phyloP scores from a whole-genome alignment of 1,140 invertebrate genomes.

The fruit fly (Drosophila melanogaster) region DNA sequence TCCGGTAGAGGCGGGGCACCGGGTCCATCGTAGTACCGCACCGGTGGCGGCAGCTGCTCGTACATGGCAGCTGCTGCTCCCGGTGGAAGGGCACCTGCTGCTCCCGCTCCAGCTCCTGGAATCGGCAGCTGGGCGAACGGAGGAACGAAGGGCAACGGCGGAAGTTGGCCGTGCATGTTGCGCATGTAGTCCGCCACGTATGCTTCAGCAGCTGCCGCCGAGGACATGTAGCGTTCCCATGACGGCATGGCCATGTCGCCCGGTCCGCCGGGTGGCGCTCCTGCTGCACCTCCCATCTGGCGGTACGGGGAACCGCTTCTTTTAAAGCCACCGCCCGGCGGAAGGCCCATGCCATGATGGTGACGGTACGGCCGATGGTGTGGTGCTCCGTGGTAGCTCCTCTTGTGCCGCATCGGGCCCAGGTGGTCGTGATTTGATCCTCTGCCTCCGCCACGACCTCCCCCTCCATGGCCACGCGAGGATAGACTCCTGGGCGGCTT shows the following conservation, averaged over 20 bases:
- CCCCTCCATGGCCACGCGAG: conserved; percentile 84
- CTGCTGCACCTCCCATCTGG: conserved; percentile 83
- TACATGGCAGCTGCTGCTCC: conserved; percentile 85
- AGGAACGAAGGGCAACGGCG: conserved; percentile 89
- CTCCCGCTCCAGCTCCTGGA: conserved; percentile 76
- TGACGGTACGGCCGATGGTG: conserved; percentile 78
- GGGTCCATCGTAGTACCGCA: conserved; percentile 91
- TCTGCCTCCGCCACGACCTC: conserved; percentile 82
- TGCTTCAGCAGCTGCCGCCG: conserved; percentile 89
- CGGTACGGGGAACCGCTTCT: conserved; percentile 86
- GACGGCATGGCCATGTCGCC: conserved; percentile 85
- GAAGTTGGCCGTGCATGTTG: conserved; percentile 92
- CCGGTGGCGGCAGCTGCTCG: conserved; percentile 86
- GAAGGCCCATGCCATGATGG: conserved; percentile 63
- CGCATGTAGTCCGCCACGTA: conserved; percentile 92
- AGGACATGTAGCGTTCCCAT: conserved; percentile 84
- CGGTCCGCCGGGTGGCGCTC: conserved; percentile 76
- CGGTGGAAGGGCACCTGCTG: conserved; percentile 90
- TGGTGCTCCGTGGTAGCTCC: conserved; percentile 72
- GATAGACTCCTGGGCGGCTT: conserved; percentile 85
- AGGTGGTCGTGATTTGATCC: conserved; percentile 58
- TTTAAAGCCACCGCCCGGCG: conserved; percentile 85
- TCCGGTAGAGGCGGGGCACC: conserved; percentile 87
- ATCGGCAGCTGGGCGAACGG: conserved; percentile 87
- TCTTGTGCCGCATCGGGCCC: conserved; percentile 73